Evolutionary conservation across 2,888 invertebrate species (phyloP).

Genomic region (Tachystola acroxantha): DNA sequence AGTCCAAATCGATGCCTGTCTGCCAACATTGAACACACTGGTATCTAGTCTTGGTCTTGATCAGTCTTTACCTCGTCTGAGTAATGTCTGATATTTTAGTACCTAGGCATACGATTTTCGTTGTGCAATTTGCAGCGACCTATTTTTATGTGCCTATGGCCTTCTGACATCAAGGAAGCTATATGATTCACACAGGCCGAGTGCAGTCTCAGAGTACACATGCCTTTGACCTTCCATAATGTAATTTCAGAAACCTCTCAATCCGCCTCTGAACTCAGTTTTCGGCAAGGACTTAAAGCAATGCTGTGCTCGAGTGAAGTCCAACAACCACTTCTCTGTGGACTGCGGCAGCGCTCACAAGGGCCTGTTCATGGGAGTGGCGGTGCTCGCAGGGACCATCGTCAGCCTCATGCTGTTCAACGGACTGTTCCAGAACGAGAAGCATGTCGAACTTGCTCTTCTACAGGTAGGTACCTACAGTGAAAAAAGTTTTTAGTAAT

Average conservation of each 20-base stretch:
- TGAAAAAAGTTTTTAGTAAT: too few species aligned
- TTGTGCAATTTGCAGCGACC: too few species aligned
- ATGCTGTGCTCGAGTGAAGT: conserved; percentile 49
- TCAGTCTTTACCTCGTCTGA: too few species aligned
- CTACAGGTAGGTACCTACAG: conserved; percentile 50
- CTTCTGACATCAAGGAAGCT: too few species aligned
- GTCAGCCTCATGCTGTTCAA: conserved; percentile 85
- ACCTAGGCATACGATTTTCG: too few species aligned
- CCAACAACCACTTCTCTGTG: conserved; percentile 79
- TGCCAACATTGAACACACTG: too few species aligned
- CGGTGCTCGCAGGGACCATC: conserved; percentile 83
- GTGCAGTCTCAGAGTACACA: too few species aligned
- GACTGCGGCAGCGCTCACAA: conserved; percentile 87
- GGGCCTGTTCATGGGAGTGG: conserved; percentile 81
- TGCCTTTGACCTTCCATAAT: background rate
- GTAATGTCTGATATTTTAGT: too few species aligned
- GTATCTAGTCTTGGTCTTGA: too few species aligned
- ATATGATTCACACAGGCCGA: too few species aligned
- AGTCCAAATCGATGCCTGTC: too few species aligned
- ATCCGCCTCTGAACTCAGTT: conserved; percentile 16
- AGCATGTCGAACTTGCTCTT: conserved; percentile 78
- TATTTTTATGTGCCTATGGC: too few species aligned
- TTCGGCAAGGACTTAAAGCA: conserved; percentile 24
- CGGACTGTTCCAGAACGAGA: conserved; percentile 76
- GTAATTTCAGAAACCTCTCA: conserved; percentile 34